Evolutionary conservation across 1,140 invertebrate genomes (phyloP), one percentile per base, ranked within the genome.

Genomic region (Cydia pomonella): DNA sequence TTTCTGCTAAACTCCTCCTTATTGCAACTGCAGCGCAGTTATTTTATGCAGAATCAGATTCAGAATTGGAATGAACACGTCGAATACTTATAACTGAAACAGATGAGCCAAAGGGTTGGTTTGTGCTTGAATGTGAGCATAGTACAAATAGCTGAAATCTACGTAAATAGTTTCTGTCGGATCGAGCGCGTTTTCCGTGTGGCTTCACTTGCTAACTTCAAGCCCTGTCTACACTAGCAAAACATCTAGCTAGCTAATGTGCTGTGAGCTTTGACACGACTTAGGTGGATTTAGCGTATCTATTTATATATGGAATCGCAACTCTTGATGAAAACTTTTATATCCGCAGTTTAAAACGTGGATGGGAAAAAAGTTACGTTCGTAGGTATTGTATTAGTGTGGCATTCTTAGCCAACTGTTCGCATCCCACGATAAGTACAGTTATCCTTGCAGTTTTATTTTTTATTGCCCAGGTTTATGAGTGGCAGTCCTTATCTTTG

Each of bases 381-480:
- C 2, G 53, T 50, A 50, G 16, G 16, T 59, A 23, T 59, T 59
- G 53, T 59, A 18, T 44, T 44, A 44, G 12, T 44, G 41, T 50
- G n/a, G 47, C n/a, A 3, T 59, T 59, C 53, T 59, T 59, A 53
- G 50, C 10, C 12, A 59, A 23, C 16, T 59, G 18, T 59, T 59
- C 53, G 53, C 53, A 59, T 59, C 53, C 53, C 53, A 59, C 53
- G 21, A n/a, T 23, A 23, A 27, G 29, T 69, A 69, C 64, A 69
- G 64, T 69, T 69, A 69, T 33, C 64, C 33, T 69, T 69, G 64
- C 33, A 69, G 64, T 69, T 69, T 69, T 69, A 29, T 69, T 66
- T 69, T 69, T 69, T 33, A 69, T 69, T 69, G 64, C 64, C 33
- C 33, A 38, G 29, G 64, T 69, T 66, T 69, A 69, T 69, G 27